phyloP scores from a whole-genome alignment of 2,888 invertebrate species.

The Oasisia sp. region DNA sequence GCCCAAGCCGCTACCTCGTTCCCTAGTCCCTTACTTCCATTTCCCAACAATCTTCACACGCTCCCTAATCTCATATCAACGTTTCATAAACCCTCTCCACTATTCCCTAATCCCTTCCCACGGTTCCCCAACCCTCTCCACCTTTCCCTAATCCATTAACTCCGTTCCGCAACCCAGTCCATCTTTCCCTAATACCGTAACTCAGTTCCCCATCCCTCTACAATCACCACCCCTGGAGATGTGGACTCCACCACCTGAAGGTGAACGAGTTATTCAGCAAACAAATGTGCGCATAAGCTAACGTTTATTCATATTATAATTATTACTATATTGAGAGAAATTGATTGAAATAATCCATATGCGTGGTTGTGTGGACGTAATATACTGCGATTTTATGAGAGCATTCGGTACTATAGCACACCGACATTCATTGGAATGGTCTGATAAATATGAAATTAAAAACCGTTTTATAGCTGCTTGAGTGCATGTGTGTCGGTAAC shows the following conservation, averaged over 20 bases:
- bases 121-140: no score
- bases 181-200: not conserved
- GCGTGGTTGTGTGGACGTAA: not conserved
- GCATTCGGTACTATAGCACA: not conserved
- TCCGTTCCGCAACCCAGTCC: not conserved
- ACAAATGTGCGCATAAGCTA: not conserved
- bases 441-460: conserved; percentile 10
- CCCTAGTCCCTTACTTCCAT: no score
- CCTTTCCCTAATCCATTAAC: no score
- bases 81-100: no score
- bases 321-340: not conserved
- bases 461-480: not conserved
- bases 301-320: not conserved
- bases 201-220: not conserved
- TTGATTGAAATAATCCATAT: not conserved
- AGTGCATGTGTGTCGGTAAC: no score
- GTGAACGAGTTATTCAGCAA: not conserved
- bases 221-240: not conserved
- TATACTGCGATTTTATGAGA: not conserved
- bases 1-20: no score
- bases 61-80: no score
- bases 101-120: no score
- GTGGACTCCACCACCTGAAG: not conserved
- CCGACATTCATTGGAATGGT: not conserved
- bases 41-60: no score